phyloP scores from a whole-genome alignment of 2,797 vertebrate species.

The Meda fulgida region DNA sequence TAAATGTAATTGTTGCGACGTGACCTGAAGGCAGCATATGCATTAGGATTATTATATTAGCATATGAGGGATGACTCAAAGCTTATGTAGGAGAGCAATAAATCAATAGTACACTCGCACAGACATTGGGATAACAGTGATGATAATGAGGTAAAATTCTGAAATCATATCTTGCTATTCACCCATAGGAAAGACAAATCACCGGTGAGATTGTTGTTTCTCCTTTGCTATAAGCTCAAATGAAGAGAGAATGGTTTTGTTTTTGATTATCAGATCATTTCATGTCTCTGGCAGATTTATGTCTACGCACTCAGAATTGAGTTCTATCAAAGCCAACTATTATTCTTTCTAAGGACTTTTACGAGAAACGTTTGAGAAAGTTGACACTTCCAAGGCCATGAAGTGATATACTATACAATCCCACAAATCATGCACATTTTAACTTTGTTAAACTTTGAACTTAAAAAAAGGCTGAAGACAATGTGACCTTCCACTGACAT shows the following conservation, averaged over 20 bases:
- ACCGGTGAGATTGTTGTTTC: neutral
- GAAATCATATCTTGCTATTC: neutral
- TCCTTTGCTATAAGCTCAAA: neutral
- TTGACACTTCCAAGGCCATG: neutral
- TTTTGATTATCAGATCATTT: too few species aligned
- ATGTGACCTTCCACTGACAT: constrained; percentile 12
- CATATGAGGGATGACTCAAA: neutral
- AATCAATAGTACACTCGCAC: constrained; percentile 24
- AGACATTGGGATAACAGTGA: constrained; percentile 14
- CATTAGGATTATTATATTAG: constrained; percentile 40
- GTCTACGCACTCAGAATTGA: neutral
- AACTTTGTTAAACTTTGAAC: neutral
- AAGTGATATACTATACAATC: neutral
- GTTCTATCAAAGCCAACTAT: neutral
- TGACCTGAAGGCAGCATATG: constrained; percentile 12
- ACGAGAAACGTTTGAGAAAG: neutral
- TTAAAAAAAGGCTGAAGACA: neutral
- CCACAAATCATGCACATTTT: neutral
- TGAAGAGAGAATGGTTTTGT: neutral
- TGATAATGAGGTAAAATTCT: constrained; percentile 25
- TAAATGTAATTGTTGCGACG: constrained; percentile 21
- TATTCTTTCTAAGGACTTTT: neutral
- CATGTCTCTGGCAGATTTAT: too few species aligned
- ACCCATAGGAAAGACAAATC: neutral
- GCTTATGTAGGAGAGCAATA: constrained; percentile 13